Evolutionary conservation across 1,140 invertebrate genomes (phyloP).

Genomic region (Orussus abietinus): DNA sequence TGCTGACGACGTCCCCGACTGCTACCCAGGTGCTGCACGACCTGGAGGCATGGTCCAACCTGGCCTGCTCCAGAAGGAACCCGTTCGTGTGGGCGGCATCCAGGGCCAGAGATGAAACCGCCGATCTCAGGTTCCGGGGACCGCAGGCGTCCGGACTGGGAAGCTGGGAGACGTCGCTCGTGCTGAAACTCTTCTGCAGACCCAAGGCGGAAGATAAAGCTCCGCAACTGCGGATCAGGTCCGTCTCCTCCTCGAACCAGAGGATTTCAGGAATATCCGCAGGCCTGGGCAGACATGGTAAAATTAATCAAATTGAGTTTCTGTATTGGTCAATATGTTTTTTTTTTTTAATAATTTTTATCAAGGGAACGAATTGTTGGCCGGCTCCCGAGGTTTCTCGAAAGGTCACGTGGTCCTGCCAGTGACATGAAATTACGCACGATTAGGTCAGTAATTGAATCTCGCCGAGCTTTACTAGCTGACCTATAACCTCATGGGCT

Average conservation of each 20-base stretch:
- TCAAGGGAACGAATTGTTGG: too few species aligned
- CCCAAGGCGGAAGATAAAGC: conserved; percentile 74
- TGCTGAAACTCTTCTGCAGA: conserved; percentile 76
- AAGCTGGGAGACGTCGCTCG: conserved; percentile 66
- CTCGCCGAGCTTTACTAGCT: too few species aligned
- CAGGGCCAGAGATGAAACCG: conserved; percentile 65
- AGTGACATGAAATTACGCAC: too few species aligned
- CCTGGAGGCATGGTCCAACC: conserved; percentile 68
- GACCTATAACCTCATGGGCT: too few species aligned
- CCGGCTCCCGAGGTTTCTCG: too few species aligned
- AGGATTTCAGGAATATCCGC: conserved; percentile 62
- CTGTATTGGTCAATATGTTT: too few species aligned
- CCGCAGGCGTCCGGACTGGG: conserved; percentile 48
- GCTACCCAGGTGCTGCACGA: conserved; percentile 86
- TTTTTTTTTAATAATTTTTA: too few species aligned
- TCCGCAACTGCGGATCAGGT: conserved; percentile 73
- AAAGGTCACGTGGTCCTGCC: too few species aligned
- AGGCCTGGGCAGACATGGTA: conserved; percentile 38
- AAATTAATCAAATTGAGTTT: conserved; percentile 1
- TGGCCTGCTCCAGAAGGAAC: conserved; percentile 56
- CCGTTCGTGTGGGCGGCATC: conserved; percentile 61
- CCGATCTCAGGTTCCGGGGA: conserved; percentile 46
- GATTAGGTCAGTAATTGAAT: too few species aligned
- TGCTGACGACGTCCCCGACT: conserved; percentile 67
- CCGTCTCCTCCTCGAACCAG: conserved; percentile 73